Percentiles rank a stretch among this genome's conserved stretches.
Conservation (phyloP, 2,113 vertebrate genomes). For the Arizona elegans region DNA sequence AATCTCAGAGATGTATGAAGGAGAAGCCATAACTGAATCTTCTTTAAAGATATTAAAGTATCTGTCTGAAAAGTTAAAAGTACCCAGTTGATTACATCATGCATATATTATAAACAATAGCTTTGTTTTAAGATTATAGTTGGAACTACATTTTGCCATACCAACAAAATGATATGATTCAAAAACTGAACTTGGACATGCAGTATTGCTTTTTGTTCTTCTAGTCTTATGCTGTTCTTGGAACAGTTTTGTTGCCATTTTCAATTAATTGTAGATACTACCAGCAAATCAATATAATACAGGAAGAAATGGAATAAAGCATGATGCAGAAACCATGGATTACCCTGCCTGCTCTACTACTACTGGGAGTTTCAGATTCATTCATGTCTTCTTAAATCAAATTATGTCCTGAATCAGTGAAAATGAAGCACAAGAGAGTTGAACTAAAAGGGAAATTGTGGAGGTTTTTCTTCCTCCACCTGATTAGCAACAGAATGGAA, state of each 20-base stretch:
- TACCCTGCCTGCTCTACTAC: neutral
- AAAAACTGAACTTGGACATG: neutral
- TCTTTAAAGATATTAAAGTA: neutral
- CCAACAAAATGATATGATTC: neutral
- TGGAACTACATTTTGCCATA: neutral
- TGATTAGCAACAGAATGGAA: neutral
- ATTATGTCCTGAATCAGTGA: neutral
- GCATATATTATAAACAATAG: constrained; percentile 3
- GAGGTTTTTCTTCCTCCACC: neutral
- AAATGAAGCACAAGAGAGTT: neutral
- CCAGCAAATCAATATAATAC: neutral
- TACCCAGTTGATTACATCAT: neutral
- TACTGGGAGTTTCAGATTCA: neutral
- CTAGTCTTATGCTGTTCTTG: neutral
- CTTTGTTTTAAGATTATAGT: neutral
- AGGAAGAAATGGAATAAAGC: neutral
- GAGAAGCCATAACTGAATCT: neutral
- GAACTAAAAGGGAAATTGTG: neutral
- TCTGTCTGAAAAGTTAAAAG: neutral
- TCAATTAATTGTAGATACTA: neutral
- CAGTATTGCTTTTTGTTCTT: neutral
- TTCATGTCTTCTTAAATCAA: neutral
- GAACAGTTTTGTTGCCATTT: neutral
- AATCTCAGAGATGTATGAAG: neutral
- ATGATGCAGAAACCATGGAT: neutral